Percentiles rank a stretch among this genome's conserved stretches.
phyloP scores from a whole-genome alignment of 2,888 invertebrate genomes.

The Tipula unca region DNA sequence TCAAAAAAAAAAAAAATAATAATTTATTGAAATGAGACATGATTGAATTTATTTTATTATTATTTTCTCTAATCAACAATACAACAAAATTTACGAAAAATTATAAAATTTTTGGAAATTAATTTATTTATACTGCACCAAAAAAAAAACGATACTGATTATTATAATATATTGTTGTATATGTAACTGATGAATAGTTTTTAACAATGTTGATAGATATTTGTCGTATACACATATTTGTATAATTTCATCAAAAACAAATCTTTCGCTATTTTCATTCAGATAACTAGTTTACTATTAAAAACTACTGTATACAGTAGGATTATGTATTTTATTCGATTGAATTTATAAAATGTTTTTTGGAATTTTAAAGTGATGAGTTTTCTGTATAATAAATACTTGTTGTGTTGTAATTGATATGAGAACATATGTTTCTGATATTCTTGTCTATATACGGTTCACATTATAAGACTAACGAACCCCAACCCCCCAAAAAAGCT shows the following conservation, averaged over 20 bases:
- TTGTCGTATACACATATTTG: neutral
- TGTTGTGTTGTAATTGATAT: neutral
- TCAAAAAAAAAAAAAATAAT: neutral
- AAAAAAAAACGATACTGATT: neutral
- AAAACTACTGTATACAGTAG: constrained; percentile 14
- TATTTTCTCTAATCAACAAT: neutral
- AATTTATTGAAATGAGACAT: neutral
- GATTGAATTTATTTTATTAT: neutral
- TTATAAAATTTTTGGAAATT: neutral
- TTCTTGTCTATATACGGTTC: neutral
- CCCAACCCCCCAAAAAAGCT: neutral
- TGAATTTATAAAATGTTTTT: neutral
- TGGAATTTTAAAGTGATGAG: neutral
- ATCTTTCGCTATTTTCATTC: neutral
- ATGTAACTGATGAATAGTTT: neutral
- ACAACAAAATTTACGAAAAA: neutral
- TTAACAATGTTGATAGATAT: neutral
- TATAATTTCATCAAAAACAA: neutral
- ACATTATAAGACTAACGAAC: neutral
- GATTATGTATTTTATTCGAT: neutral
- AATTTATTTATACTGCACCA: neutral
- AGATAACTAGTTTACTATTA: neutral
- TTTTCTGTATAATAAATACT: neutral
- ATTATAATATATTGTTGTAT: neutral
- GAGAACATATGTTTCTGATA: neutral